phyloP scores from a whole-genome alignment of 2,888 invertebrate species.

The Philereme vetulata region DNA sequence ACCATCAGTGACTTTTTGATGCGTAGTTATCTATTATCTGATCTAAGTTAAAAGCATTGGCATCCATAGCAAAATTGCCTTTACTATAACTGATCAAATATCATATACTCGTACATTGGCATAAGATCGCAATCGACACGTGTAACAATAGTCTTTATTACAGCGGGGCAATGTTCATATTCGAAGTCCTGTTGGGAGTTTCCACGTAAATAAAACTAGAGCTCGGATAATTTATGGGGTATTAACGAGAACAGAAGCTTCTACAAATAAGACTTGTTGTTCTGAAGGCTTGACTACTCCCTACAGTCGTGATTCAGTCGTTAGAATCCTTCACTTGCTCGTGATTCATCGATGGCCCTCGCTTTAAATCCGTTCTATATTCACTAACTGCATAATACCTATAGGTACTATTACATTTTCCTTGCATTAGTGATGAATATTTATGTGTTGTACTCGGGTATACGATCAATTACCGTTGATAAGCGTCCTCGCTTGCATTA shows the following conservation, averaged over 20 bases:
- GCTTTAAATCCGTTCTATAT: too few species aligned
- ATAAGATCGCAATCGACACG: neutral
- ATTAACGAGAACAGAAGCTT: slow-evolving; percentile 11
- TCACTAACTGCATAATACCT: too few species aligned
- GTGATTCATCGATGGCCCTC: too few species aligned
- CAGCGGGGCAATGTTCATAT: slow-evolving; percentile 10
- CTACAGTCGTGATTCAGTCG: too few species aligned
- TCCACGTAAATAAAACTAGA: slow-evolving; percentile 41
- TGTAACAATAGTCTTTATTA: slow-evolving; percentile 7
- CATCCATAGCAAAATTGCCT: neutral
- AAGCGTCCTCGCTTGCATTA: too few species aligned
- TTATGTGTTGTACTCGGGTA: too few species aligned
- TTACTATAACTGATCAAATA: slow-evolving; percentile 4
- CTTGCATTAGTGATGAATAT: too few species aligned
- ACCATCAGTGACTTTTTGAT: neutral
- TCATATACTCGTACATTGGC: neutral
- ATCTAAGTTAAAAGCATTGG: neutral
- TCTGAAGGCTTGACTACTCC: too few species aligned
- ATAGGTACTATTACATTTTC: too few species aligned
- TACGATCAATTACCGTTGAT: too few species aligned
- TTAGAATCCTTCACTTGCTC: too few species aligned
- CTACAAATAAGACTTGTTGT: too few species aligned
- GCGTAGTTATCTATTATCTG: neutral
- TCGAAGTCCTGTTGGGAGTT: neutral
- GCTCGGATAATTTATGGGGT: slow-evolving; percentile 36